These are phyloP conservation scores for Ecdyonurus torrentis DNA, from an alignment of 2,888 invertebrate species.

Conservation along the genomic window DNA sequence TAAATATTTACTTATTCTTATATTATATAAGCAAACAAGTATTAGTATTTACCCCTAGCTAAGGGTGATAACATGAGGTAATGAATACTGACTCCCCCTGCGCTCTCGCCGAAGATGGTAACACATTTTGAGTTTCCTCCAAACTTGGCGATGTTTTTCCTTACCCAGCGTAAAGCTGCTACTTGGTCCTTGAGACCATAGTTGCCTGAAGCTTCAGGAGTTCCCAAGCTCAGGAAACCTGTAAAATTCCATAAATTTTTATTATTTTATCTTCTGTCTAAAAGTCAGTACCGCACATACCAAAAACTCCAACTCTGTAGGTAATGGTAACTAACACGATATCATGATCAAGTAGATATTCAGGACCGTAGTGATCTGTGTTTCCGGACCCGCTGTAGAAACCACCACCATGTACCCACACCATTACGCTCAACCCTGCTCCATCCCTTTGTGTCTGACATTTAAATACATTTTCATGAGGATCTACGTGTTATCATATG, in stretches of 20 bases:
- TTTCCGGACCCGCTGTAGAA: slow-evolving; percentile 8
- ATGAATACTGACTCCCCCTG: neutral
- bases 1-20: neutral
- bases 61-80: neutral
- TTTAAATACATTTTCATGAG: neutral
- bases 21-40: neutral
- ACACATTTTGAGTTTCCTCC: neutral
- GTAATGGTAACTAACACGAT: slow-evolving; percentile 10
- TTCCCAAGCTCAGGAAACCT: slow-evolving; percentile 1
- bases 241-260: neutral
- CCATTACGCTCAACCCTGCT: slow-evolving; percentile 6
- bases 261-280: neutral
- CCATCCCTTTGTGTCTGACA: neutral
- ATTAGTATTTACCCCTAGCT: neutral
- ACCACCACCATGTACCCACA: slow-evolving; percentile 8
- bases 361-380: slow-evolving; percentile 8
- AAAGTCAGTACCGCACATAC: slow-evolving; percentile 1
- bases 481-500: too few species aligned
- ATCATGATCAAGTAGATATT: slow-evolving; percentile 9
- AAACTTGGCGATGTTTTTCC: neutral
- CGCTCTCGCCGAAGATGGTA: neutral
- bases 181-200: slow-evolving; percentile 1
- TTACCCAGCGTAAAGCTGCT: neutral
- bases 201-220: neutral
- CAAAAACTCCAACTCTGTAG: slow-evolving; percentile 10